Conservation (phyloP, 2,113 vertebrate species). For the Varanus salvator region DNA sequence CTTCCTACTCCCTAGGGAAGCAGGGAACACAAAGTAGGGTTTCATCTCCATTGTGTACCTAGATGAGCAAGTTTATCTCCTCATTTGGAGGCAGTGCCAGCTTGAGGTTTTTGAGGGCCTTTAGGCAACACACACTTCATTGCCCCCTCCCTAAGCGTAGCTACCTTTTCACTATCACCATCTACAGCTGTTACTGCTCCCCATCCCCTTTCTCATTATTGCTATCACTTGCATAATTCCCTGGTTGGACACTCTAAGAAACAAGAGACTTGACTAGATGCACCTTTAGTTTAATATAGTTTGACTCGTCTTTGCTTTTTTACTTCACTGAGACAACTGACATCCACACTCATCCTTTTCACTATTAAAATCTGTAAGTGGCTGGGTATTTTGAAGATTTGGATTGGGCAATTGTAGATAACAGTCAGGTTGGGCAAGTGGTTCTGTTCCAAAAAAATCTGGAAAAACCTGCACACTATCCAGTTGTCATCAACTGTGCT, state of each 20-base stretch:
- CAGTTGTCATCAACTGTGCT: background rate
- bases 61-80: background rate
- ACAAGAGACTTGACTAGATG: background rate
- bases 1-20: background rate
- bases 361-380: background rate
- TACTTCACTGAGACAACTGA: background rate
- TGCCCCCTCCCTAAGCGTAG: too few species aligned
- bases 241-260: background rate
- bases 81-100: too few species aligned
- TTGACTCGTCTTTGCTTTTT: background rate
- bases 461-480: slow-evolving; percentile 12
- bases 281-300: background rate
- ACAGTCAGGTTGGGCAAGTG: background rate
- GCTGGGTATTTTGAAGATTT: background rate
- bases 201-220: too few species aligned
- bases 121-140: too few species aligned
- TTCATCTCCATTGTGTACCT: background rate
- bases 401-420: slow-evolving; percentile 2
- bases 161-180: too few species aligned
- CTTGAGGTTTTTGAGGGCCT: too few species aligned
- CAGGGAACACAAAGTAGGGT: background rate
- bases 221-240: background rate
- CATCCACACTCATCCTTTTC: too few species aligned
- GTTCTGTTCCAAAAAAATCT: slow-evolving; percentile 19
- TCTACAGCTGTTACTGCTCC: too few species aligned